Base-by-base conservation (phyloP, 2,888 invertebrate species). In the Lagria hirta region DNA sequence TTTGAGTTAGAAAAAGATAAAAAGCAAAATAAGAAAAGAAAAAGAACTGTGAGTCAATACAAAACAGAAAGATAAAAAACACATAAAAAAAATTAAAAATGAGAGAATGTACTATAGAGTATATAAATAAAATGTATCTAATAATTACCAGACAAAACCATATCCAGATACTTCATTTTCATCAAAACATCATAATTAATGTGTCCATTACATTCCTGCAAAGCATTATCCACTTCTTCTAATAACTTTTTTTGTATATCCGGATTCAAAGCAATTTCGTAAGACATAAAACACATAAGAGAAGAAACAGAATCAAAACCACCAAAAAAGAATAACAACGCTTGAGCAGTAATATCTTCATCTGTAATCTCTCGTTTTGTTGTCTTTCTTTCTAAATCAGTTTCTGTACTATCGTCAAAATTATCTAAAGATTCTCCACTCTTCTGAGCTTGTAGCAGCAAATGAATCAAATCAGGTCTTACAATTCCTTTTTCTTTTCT, bases 181-280 rank as follows among this genome's bases (percentile, higher is more conserved):
- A 70, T 67, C 1, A 74, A 55, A 2, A 64, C 68, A 2, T 73
- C 72, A 45, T 75, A 76, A 0, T 69, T 68, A 3, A 69, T 45
- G 4, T 66, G 47, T 1, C 70, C 72, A 0, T 49, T 43, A 12
- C 38, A 45, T 10, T 29, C 8, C 6, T 35, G 20, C 7, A 38
- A 22, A 1, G 48, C 41, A 4, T 45, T 46, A 15, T 52, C 52
- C 4, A 61, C 48, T 47, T 82, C 81, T 15, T 72, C 52, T 1
- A 68, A 69, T 1, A 82, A 62, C 26, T 60, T 73, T 2, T 74
- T 69, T 57, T 82, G 82, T 0, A 78, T 61, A 0, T 81, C 78
- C n/a, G 75, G 74, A 63, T 81, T 73, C 2, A 75, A 36, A 23
- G 79, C 78, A n/a, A 82, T 55, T 57, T 81, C 81, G 23, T 79